A percentile compares a stretch with the other conserved stretches of the same genome.
These are phyloP conservation scores for Abscondita cerata DNA, from an alignment of 2,888 invertebrate genomes.

Conservation along the genomic window DNA sequence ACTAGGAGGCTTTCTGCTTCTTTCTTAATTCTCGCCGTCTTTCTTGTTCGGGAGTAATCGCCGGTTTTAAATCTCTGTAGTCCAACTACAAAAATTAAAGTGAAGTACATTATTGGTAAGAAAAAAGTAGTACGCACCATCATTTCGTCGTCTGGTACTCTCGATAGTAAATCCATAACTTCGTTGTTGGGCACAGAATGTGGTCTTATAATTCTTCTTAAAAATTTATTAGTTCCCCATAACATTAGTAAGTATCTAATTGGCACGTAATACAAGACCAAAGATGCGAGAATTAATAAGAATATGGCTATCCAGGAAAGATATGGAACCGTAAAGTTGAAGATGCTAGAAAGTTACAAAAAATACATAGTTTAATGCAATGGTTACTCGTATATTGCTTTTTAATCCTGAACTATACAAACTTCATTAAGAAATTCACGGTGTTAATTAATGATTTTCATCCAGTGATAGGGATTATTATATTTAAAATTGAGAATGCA, in stretches of 20 bases:
- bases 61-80: slow-evolving; percentile 73
- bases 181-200: slow-evolving; percentile 98
- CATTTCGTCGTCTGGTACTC: slow-evolving; percentile 94
- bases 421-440: no score
- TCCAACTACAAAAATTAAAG: slow-evolving; percentile 63
- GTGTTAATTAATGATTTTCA: no score
- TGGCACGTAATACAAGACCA: slow-evolving; percentile 89
- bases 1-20: slow-evolving; percentile 75
- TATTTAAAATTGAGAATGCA: no score
- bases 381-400: no score
- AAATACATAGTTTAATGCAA: no score
- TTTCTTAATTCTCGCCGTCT: slow-evolving; percentile 68
- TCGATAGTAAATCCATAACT: slow-evolving; percentile 89
- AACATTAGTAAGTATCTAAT: slow-evolving; percentile 86
- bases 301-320: slow-evolving; percentile 91
- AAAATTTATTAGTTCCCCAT: slow-evolving; percentile 96
- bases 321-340: slow-evolving; percentile 97
- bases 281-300: slow-evolving; percentile 73
- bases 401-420: no score
- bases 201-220: slow-evolving; percentile 89
- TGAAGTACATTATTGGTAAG: no score
- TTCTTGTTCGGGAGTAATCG: slow-evolving; percentile 64
- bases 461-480: no score
- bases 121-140: slow-evolving; percentile 71
- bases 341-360: slow-evolving; percentile 72